A percentile compares a stretch with the other conserved stretches of the same genome.
Conservation (phyloP, 2,797 vertebrate species). For the Pyrocephalus nanus region DNA sequence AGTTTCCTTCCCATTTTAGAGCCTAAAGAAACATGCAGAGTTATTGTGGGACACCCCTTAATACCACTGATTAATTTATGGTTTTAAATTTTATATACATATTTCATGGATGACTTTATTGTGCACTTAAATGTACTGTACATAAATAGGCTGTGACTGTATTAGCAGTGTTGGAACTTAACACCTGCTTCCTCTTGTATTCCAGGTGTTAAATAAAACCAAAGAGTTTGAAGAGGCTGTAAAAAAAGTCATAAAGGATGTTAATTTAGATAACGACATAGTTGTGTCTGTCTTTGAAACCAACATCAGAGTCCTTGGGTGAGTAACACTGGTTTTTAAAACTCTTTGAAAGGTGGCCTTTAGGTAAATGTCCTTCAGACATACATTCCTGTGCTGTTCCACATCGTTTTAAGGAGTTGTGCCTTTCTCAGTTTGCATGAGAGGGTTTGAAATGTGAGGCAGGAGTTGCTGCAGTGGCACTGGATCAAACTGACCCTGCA, state of each 20-base stretch:
- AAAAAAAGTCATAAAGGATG: conserved; percentile 91
- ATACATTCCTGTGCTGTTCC: background rate
- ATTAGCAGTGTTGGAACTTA: background rate
- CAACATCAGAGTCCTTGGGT: conserved; percentile 99
- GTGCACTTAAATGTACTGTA: background rate
- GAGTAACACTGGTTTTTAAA: conserved; percentile 69
- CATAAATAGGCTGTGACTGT: background rate
- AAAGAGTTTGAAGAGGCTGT: conserved; percentile 97
- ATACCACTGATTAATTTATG: background rate
- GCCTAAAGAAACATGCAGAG: background rate
- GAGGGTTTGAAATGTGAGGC: background rate
- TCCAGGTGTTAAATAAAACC: conserved; percentile 95
- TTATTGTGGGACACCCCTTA: background rate
- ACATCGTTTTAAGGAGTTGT: background rate
- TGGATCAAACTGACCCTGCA: background rate
- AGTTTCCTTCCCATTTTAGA: background rate
- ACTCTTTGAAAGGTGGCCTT: background rate
- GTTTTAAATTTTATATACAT: background rate
- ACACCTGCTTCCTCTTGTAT: conserved; percentile 41
- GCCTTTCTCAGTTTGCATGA: background rate
- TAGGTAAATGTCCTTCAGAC: background rate
- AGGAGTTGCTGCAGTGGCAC: background rate
- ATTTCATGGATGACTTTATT: background rate
- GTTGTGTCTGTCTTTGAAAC: conserved; percentile 99
- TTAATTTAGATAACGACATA: conserved; percentile 97